A percentile compares a stretch with the other conserved stretches of the same genome.
phyloP scores from a whole-genome alignment of 2,113 vertebrate species.

The Platycercus adscitus region DNA sequence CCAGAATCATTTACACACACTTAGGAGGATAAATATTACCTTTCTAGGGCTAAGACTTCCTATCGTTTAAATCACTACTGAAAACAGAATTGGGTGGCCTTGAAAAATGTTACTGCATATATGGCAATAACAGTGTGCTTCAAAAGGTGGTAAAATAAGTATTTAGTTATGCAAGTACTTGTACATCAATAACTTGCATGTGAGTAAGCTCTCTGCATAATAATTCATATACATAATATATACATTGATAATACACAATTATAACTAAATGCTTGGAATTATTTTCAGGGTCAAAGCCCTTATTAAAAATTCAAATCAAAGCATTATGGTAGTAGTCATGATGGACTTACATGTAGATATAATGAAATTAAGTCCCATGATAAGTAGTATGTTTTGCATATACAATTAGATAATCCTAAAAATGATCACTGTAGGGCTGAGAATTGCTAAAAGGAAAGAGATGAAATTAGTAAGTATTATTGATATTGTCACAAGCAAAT shows the following conservation, averaged over 20 bases:
- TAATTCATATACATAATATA: not conserved
- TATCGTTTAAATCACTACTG: not conserved
- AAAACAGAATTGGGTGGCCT: not conserved
- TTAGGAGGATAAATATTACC: not conserved
- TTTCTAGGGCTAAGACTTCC: not conserved
- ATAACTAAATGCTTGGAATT: slow-evolving; percentile 54
- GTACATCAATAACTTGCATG: not conserved
- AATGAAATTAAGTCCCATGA: slow-evolving; percentile 31
- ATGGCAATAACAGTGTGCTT: not conserved
- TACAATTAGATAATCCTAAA: slow-evolving; percentile 28
- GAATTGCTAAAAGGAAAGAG: not conserved
- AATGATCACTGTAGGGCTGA: not conserved
- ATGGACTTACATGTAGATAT: not conserved
- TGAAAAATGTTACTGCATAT: not conserved
- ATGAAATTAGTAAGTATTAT: not conserved
- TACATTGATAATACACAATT: not conserved
- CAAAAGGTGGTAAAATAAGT: not conserved
- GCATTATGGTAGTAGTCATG: not conserved
- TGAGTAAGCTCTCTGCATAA: not conserved
- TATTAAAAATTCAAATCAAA: slow-evolving; percentile 51
- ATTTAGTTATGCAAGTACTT: not conserved
- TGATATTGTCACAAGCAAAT: not conserved
- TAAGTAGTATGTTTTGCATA: slow-evolving; percentile 31
- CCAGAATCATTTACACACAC: not conserved
- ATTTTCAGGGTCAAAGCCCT: slow-evolving; percentile 52